Evolutionary conservation across 2,888 invertebrate genomes (phyloP).

Genomic region (Noctua fimbriata): DNA sequence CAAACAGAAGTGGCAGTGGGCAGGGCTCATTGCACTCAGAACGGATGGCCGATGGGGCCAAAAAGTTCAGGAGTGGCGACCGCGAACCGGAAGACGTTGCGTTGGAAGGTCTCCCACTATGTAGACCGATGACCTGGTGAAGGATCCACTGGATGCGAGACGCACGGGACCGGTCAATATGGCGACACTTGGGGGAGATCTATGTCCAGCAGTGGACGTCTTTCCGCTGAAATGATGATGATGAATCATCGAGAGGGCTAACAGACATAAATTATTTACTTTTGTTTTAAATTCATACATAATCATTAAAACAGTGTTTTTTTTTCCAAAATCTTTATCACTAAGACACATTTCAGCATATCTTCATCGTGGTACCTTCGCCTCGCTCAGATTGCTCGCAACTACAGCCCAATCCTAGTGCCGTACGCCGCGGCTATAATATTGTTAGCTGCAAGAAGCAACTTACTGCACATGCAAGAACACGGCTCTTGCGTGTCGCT

Average conservation of each 20-base stretch:
- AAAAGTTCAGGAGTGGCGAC: too few relatives aligned
- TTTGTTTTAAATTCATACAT: not conserved
- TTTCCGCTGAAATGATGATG: too few relatives aligned
- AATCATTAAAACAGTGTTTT: not conserved
- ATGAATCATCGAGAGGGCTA: not conserved
- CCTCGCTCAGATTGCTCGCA: conserved; percentile 92
- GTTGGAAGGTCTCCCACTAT: too few relatives aligned
- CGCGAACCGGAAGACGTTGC: too few relatives aligned
- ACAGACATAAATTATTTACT: not conserved
- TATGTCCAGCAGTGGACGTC: too few relatives aligned
- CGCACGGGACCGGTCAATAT: too few relatives aligned
- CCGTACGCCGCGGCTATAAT: conserved; percentile 92
- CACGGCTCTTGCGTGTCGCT: conserved; percentile 82
- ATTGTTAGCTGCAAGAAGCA: conserved; percentile 89
- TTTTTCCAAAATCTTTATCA: not conserved
- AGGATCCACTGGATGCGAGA: too few relatives aligned
- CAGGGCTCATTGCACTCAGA: too few relatives aligned
- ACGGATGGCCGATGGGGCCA: too few relatives aligned
- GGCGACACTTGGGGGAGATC: too few relatives aligned
- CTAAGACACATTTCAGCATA: conserved; percentile 82
- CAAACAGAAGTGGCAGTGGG: too few relatives aligned
- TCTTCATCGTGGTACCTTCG: conserved; percentile 90
- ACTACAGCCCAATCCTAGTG: conserved; percentile 92
- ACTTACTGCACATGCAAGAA: conserved; percentile 71
- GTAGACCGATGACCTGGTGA: too few relatives aligned